Evolutionary conservation across 2,888 invertebrate species (phyloP), one percentile per base, ranked within the genome.

Genomic region (Phoenoteleia sp.): DNA sequence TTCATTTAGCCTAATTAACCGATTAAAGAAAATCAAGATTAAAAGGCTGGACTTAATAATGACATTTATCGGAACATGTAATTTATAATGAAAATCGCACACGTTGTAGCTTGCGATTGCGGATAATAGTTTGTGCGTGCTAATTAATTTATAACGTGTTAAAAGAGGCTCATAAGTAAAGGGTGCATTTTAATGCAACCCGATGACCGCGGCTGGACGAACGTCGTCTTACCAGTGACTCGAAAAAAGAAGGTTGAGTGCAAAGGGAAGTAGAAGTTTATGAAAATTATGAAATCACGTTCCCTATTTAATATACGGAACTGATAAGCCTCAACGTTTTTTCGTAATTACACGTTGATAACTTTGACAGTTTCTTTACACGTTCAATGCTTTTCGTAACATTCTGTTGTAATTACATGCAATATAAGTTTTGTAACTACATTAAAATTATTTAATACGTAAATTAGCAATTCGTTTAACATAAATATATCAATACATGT

Each of bases 101-200:
- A 19, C 23, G 29, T 29, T 15, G 54, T 60, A 60, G 67, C 77
- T 77, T 67, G 49, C 45, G 23, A 45, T 74, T 21, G 29, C 58
- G 47, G 49, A 15, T 77, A 62, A 69, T 64, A 36, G 72, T 58
- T 74, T 27, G 58, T 25, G 76, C 67, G 67, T 25, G 84, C 27
- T 75, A 80, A 84, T 84, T 84, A 84, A 79, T 84, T 84, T 75
- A 80, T 80, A 75, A 84, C 79, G 69, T 64, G 79, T 60, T 56
- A 56, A 79, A 83, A 56, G 45, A n/a, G 19, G 36, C 60, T 0
- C 21, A 81, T 15, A 45, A 45, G 75, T 9, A 42, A 62, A 87
- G 89, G 90, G 90, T 89, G 89, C 90, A 92, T 92, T 90, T 88
- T 88, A 91, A 92, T 92, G 89, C 90, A 89, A 90, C 90, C 89